Conservation (phyloP, 2,888 invertebrate genomes). For the Papilio protenor region DNA sequence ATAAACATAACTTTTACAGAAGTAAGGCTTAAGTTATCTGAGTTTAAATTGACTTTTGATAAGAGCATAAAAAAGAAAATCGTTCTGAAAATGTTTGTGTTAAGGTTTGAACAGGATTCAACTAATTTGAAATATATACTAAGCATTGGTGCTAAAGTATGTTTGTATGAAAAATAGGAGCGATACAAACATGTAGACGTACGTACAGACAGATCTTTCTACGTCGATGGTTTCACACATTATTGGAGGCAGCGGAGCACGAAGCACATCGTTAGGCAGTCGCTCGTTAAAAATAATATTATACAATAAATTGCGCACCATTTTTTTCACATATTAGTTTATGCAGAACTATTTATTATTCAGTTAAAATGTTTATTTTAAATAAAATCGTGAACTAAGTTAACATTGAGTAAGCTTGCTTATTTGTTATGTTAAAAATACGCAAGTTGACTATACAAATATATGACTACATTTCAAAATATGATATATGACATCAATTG, state of each 20-base stretch:
- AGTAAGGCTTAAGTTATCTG: neutral
- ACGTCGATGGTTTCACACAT: constrained; percentile 65
- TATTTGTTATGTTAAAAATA: neutral
- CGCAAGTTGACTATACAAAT: neutral
- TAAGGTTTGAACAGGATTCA: neutral
- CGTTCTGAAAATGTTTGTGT: neutral
- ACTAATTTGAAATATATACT: neutral
- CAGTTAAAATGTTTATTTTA: too few species aligned
- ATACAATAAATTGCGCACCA: constrained; percentile 70
- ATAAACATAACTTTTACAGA: neutral
- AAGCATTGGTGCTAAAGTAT: neutral
- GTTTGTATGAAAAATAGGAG: too few species aligned
- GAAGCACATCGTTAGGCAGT: constrained; percentile 64
- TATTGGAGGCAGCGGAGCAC: constrained; percentile 72
- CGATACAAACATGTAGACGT: constrained; percentile 43
- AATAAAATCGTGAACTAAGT: constrained; percentile 43
- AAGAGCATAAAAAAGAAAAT: neutral
- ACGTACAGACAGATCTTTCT: constrained; percentile 61
- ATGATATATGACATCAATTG: neutral
- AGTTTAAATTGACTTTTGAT: neutral
- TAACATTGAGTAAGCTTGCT: neutral
- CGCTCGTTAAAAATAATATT: constrained; percentile 77
- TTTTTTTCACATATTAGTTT: constrained; percentile 43
- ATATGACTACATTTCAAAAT: neutral
- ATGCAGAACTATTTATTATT: constrained; percentile 13